Evolutionary conservation across 2,797 vertebrate genomes (phyloP).

Genomic region (Huso huso): DNA sequence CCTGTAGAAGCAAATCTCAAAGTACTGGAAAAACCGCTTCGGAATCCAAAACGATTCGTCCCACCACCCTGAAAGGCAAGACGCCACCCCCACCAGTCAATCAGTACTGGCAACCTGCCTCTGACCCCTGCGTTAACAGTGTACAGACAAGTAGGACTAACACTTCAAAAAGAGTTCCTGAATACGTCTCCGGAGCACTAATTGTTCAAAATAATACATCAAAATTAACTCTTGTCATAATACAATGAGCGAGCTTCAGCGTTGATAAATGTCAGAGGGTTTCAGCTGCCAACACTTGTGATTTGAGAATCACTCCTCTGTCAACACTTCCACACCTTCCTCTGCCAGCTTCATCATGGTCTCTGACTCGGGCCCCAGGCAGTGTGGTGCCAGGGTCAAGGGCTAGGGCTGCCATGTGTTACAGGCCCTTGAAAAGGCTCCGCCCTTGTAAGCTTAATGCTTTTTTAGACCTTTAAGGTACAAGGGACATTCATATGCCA

Average conservation of each 20-base stretch:
- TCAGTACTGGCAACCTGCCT: neutral
- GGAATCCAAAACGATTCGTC: neutral
- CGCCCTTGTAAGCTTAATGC: too few species aligned
- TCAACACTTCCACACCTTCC: too few species aligned
- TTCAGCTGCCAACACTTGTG: neutral
- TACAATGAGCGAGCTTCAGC: neutral
- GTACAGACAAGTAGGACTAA: neutral
- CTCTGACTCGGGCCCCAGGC: too few species aligned
- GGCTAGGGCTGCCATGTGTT: too few species aligned
- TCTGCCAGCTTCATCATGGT: too few species aligned
- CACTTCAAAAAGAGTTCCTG: neutral
- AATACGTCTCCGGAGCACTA: neutral
- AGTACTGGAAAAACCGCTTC: constrained; percentile 16
- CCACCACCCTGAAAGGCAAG: neutral
- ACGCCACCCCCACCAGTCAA: neutral
- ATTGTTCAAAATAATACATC: neutral
- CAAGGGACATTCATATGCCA: too few species aligned
- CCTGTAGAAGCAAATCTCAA: constrained; percentile 10
- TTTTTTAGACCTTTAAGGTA: too few species aligned
- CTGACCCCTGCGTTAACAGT: neutral
- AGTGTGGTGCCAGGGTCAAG: too few species aligned
- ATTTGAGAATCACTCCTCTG: neutral
- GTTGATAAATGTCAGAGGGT: neutral
- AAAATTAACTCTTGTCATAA: neutral
- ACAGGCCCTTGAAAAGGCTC: too few species aligned